Conservation (phyloP, 2,888 invertebrate species). For the Dendrolimus houi region DNA sequence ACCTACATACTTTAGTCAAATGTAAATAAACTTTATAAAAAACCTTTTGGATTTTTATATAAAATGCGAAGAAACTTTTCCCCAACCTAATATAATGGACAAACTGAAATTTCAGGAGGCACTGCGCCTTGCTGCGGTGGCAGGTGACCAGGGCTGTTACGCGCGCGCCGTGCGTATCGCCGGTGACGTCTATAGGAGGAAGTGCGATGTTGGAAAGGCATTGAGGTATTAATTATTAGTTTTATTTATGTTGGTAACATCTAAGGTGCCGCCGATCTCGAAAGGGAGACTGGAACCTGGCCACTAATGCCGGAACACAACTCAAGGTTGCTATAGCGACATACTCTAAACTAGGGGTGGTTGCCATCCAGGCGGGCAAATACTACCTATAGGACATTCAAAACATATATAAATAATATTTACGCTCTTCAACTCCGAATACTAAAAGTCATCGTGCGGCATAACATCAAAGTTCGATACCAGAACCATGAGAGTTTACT, state of each 20-base stretch:
- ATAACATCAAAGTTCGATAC: too few relatives aligned
- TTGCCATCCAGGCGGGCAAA: background rate
- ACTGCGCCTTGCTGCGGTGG: slow-evolving; percentile 84
- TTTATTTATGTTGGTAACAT: background rate
- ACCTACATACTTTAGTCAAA: too few relatives aligned
- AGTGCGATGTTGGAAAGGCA: slow-evolving; percentile 85
- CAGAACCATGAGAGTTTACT: too few relatives aligned
- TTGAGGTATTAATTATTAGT: slow-evolving; percentile 29
- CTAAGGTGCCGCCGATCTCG: background rate
- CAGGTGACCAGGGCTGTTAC: slow-evolving; percentile 90
- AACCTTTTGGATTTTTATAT: too few relatives aligned
- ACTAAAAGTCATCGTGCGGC: too few relatives aligned
- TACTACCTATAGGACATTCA: too few relatives aligned
- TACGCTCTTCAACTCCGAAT: too few relatives aligned
- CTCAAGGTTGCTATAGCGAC: background rate
- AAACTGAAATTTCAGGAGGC: slow-evolving; percentile 80
- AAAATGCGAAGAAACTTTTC: too few relatives aligned
- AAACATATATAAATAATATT: too few relatives aligned
- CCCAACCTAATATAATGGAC: too few relatives aligned
- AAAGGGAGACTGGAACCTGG: background rate
- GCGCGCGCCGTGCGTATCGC: slow-evolving; percentile 88
- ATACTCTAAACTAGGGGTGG: background rate
- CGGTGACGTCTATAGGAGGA: slow-evolving; percentile 89
- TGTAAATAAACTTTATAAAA: too few relatives aligned
- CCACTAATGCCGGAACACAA: background rate